phyloP scores from a whole-genome alignment of 2,797 vertebrate species.

The Sebastes matsubarae region DNA sequence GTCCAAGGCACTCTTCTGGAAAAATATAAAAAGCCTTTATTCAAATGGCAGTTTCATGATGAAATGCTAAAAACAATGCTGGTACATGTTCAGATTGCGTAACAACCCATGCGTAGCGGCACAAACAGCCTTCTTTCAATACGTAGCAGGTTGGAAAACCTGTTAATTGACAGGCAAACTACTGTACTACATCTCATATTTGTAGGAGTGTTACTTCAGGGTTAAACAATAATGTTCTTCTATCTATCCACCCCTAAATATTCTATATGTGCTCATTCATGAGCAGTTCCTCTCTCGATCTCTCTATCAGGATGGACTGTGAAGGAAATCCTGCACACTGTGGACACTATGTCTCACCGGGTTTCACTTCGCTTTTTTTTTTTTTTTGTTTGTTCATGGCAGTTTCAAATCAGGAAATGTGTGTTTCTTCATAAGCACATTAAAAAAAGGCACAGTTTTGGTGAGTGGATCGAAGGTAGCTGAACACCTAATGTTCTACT shows the following conservation, averaged over 20 bases:
- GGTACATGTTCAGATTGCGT: too few relatives aligned
- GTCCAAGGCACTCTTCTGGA: too few relatives aligned
- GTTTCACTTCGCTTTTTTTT: slow-evolving; percentile 77
- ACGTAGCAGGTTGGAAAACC: neutral
- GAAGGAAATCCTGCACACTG: slow-evolving; percentile 55
- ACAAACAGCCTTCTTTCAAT: too few relatives aligned
- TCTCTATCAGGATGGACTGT: slow-evolving; percentile 43
- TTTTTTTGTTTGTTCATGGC: neutral
- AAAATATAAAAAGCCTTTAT: too few relatives aligned
- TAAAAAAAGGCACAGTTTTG: slow-evolving; percentile 7
- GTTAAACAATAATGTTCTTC: neutral
- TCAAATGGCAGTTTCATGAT: too few relatives aligned
- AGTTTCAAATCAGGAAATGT: slow-evolving; percentile 73
- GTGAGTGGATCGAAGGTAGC: neutral
- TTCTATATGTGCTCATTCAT: neutral
- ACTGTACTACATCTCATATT: neutral
- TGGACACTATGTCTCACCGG: slow-evolving; percentile 17
- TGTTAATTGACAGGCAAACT: neutral
- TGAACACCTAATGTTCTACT: neutral
- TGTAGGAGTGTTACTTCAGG: neutral
- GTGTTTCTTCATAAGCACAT: slow-evolving; percentile 43
- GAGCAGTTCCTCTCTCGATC: slow-evolving; percentile 28
- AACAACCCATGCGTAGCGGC: too few relatives aligned
- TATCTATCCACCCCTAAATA: neutral
- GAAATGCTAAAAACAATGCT: too few relatives aligned